These are phyloP conservation scores for Mythimna albipuncta DNA, from an alignment of 2,888 invertebrate species.

Conservation along the genomic window DNA sequence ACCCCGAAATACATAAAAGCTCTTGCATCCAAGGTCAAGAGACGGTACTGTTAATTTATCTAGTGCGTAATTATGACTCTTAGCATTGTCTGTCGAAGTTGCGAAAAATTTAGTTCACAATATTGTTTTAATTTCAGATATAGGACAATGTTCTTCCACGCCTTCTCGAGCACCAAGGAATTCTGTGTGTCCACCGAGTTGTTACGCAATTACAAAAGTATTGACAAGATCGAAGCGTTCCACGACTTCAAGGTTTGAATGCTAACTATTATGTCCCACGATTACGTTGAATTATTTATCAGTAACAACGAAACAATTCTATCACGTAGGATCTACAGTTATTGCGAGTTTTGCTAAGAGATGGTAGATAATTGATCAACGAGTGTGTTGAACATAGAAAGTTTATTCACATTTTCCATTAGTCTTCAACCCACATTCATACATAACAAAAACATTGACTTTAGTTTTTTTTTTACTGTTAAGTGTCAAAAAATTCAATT, in stretches of 20 bases:
- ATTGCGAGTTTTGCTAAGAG: not conserved
- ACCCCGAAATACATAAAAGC: constrained; percentile 71
- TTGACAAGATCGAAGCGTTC: constrained; percentile 92
- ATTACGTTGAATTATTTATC: constrained; percentile 54
- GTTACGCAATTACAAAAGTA: constrained; percentile 93
- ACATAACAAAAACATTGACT: not conserved
- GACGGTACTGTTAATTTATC: constrained; percentile 46
- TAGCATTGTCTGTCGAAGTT: constrained; percentile 50
- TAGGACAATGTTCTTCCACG: constrained; percentile 95
- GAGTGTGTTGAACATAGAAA: constrained; percentile 19
- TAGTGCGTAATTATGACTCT: constrained; percentile 53
- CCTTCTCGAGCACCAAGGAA: constrained; percentile 95
- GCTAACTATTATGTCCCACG: constrained; percentile 48
- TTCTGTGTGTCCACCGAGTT: constrained; percentile 94
- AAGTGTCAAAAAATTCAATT: not conserved
- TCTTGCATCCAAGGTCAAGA: constrained; percentile 65
- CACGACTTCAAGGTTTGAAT: constrained; percentile 92
- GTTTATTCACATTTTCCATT: constrained; percentile 31
- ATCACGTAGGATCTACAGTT: constrained; percentile 27
- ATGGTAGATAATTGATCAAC: not conserved
- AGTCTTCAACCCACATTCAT: not conserved
- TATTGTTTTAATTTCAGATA: constrained; percentile 81
- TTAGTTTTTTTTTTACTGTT: not conserved
- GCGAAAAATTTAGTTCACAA: constrained; percentile 49
- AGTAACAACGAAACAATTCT: constrained; percentile 39